Base-by-base conservation (phyloP, 2,888 invertebrate species). In the Diarsia rubi region DNA sequence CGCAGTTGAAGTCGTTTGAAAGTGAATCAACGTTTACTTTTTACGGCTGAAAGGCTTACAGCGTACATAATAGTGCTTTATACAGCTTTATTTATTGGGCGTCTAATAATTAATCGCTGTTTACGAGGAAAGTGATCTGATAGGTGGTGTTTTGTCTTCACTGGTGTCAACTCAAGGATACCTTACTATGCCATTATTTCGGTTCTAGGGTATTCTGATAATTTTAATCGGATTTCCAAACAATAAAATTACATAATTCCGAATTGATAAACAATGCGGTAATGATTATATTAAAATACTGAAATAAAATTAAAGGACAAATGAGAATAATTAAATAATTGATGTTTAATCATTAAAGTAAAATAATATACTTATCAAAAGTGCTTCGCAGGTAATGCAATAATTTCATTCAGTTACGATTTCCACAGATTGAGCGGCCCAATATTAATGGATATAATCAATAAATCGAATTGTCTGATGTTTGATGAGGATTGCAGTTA, bases 21-120 rank as follows among this genome's bases (percentile, higher is more conserved):
- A 83, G 83, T 69, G 83, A 82, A 82, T 74, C 86, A 68, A 73
- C 73, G 73, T 79, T 86, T 78, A 85, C 79, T 78, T 83, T 86
- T 85, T 82, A 85, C 67, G 62, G 75, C 42, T 78, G 59, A 79
- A 76, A 31, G 57, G 66, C 69, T 80, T 76, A 75, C 73, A 75
- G 31, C 27, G 52, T 77, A 78, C 65, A 70, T 74, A 72, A 75
- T 67, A 69, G 69, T 72, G 62, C 65, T 74, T 67, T 75, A 67
- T 49, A 52, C 24, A 14, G 52, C 12, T 62, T 62, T 73, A 59
- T 63, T 69, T 72, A 78, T 73, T 27, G 14, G 16, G 19, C 14
- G 47, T 63, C 67, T 67, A 45, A 81, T 72, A 66, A 62, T 75
- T 44, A 37, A 71, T 21, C 52, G 19, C 42, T 45, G 19, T 73